Evolutionary conservation across 2,797 vertebrate genomes (phyloP).

Genomic region (Bovichtus variegatus): DNA sequence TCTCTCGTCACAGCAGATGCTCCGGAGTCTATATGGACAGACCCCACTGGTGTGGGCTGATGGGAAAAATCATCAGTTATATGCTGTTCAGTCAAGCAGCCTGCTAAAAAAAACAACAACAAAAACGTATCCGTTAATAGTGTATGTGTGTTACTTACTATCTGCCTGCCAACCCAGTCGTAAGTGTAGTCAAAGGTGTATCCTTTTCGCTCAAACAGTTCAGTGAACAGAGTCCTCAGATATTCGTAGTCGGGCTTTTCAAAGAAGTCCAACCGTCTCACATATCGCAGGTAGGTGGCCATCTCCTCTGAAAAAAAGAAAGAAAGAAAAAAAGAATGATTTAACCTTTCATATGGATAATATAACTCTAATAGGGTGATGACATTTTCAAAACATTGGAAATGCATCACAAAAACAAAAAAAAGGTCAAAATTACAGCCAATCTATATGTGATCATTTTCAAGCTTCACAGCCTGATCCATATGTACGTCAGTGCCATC

Average conservation of each 20-base stretch:
- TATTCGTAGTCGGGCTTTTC: slow-evolving; percentile 99
- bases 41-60: slow-evolving; percentile 97
- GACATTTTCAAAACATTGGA: neutral
- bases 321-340: neutral
- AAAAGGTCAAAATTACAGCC: neutral
- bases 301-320: slow-evolving; percentile 91
- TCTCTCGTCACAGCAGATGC: slow-evolving; percentile 94
- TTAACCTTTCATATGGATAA: neutral
- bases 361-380: neutral
- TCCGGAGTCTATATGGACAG: slow-evolving; percentile 94
- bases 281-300: slow-evolving; percentile 97
- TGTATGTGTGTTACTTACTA: slow-evolving; percentile 87
- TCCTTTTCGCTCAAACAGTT: slow-evolving; percentile 97
- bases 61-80: slow-evolving; percentile 38
- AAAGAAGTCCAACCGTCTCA: slow-evolving; percentile 97
- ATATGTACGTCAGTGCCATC: neutral
- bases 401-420: too few relatives aligned
- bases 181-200: slow-evolving; percentile 98
- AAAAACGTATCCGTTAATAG: neutral
- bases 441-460: neutral
- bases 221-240: slow-evolving; percentile 95
- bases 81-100: neutral
- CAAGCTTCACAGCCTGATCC: neutral
- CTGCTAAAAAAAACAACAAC: neutral
- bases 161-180: slow-evolving; percentile 98